Percentiles rank a stretch among this genome's conserved stretches.
Conservation (phyloP, 2,797 vertebrate genomes). For the Potorous gilbertii region DNA sequence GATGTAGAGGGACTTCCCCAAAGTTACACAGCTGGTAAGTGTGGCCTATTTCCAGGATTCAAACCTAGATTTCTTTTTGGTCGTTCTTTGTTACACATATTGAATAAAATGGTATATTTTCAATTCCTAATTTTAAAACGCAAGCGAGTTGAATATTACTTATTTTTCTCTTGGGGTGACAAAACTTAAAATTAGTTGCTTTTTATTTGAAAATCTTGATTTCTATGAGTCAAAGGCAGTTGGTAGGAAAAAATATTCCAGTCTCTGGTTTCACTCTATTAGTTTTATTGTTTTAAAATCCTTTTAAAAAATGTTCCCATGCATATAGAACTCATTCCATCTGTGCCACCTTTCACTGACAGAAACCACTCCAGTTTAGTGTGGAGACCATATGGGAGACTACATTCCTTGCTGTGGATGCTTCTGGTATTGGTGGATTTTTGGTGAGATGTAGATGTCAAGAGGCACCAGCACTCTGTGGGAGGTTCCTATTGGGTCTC, state of each 20-base stretch:
- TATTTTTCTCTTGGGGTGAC: neutral
- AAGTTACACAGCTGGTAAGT: neutral
- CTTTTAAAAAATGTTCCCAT: neutral
- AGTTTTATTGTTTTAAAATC: neutral
- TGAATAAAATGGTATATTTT: neutral
- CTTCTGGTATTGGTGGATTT: neutral
- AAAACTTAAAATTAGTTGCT: neutral
- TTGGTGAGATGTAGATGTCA: neutral
- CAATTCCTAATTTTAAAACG: neutral
- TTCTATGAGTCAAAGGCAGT: neutral
- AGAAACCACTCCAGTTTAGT: neutral
- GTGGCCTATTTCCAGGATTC: neutral
- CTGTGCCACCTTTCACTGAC: neutral
- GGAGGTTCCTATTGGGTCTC: neutral
- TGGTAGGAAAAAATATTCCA: neutral
- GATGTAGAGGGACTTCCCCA: neutral
- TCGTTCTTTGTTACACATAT: neutral
- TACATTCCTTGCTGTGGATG: neutral
- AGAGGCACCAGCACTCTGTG: neutral
- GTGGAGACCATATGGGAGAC: neutral
- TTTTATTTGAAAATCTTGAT: neutral
- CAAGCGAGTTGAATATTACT: neutral
- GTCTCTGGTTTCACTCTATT: neutral
- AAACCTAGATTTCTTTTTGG: neutral
- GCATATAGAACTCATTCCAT: neutral